phyloP scores from a whole-genome alignment of 2,113 vertebrate genomes.

The Turnix velox region DNA sequence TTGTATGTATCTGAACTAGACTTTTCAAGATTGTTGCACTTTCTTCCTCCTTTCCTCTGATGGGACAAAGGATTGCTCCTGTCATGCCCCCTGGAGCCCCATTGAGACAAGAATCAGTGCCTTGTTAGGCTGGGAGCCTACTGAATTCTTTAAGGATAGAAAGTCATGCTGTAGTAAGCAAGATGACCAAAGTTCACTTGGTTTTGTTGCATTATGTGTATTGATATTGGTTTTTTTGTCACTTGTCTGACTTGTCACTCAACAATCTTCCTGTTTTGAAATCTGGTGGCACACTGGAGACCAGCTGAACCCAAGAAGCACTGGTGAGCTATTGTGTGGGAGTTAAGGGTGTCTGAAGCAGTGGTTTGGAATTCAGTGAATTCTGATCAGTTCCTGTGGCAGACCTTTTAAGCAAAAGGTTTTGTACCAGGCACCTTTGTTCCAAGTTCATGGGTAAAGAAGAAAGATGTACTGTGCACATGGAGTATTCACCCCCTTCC shows the following conservation, averaged over 20 bases:
- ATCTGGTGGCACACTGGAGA: not conserved
- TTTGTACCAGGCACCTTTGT: not conserved
- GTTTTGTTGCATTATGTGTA: not conserved
- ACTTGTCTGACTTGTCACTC: slow-evolving; percentile 7
- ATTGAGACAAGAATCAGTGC: not conserved
- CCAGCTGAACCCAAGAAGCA: not conserved
- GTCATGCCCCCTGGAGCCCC: rapidly evolving
- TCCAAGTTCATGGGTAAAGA: not conserved
- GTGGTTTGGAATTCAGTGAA: not conserved
- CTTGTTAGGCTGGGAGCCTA: not conserved
- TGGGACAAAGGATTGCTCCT: not conserved
- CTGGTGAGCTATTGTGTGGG: not conserved
- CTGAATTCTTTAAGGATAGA: not conserved
- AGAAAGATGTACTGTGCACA: not conserved
- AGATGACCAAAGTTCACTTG: not conserved
- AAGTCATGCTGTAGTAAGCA: not conserved
- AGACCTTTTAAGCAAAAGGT: not conserved
- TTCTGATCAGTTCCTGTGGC: not conserved
- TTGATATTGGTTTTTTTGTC: not conserved
- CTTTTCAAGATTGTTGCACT: not conserved
- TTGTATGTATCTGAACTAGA: not conserved
- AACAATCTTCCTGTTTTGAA: not conserved
- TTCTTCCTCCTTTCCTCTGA: not conserved
- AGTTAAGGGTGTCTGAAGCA: not conserved
- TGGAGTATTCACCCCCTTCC: not conserved